A percentile compares a stretch with the other conserved stretches of the same genome.
Conservation (phyloP, 2,888 invertebrate species). For the Pecten maximus region DNA sequence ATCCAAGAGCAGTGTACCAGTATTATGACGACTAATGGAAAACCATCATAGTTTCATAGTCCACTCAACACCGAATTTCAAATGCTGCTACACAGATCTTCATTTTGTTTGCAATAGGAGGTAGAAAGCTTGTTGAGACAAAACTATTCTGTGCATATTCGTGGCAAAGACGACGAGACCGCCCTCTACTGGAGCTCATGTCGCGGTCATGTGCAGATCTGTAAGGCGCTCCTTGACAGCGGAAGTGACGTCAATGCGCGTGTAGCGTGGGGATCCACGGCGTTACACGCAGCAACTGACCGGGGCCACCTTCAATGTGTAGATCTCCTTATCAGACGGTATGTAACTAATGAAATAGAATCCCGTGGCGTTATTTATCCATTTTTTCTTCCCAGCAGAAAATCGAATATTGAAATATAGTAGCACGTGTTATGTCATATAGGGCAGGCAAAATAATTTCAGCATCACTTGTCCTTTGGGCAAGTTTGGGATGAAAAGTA, state of each 20-base stretch:
- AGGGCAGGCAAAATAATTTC: no score
- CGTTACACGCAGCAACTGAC: conserved; percentile 72
- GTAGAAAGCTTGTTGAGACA: conserved; percentile 49
- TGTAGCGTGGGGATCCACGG: conserved; percentile 73
- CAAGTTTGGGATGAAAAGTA: no score
- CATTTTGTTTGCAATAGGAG: not conserved
- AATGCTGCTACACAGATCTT: no score
- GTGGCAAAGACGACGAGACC: conserved; percentile 71
- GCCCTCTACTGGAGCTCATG: conserved; percentile 74
- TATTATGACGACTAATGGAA: no score
- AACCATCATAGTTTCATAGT: no score
- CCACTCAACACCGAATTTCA: no score
- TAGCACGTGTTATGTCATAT: no score
- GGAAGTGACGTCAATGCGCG: conserved; percentile 70
- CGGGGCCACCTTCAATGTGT: conserved; percentile 69
- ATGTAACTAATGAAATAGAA: conserved; percentile 36
- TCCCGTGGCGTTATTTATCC: no score
- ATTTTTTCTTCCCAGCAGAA: no score
- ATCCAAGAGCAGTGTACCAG: no score
- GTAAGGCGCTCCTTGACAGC: conserved; percentile 63
- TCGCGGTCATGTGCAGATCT: conserved; percentile 65
- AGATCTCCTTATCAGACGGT: conserved; percentile 64
- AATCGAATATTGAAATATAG: no score
- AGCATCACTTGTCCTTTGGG: no score
- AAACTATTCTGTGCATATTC: conserved; percentile 56